Evolutionary conservation across 2,113 vertebrate genomes (phyloP).

Genomic region (Coturnix japonica): DNA sequence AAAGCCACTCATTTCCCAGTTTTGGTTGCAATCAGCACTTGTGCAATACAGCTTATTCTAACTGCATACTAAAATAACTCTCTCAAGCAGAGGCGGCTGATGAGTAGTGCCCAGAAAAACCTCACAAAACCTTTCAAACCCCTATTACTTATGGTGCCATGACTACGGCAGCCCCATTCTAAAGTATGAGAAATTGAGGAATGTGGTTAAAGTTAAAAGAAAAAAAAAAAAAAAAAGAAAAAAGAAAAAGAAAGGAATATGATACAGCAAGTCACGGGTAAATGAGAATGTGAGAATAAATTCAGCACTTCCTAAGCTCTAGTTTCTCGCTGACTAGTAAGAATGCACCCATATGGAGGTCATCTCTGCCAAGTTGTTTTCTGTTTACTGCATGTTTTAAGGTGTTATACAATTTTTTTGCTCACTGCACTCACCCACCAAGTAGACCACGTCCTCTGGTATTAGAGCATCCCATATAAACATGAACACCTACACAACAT

Average conservation of each 20-base stretch:
- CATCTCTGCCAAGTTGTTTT: background rate
- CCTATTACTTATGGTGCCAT: background rate
- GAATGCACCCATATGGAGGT: background rate
- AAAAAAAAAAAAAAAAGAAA: background rate
- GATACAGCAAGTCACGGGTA: background rate
- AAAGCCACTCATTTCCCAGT: background rate
- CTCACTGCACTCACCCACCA: background rate
- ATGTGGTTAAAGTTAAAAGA: background rate
- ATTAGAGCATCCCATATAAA: background rate
- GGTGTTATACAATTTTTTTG: background rate
- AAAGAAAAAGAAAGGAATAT: background rate
- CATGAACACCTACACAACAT: background rate
- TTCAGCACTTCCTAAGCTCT: background rate
- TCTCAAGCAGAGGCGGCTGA: background rate
- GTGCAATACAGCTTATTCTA: background rate
- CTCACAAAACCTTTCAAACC: background rate
- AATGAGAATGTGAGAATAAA: background rate
- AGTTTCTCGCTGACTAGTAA: background rate
- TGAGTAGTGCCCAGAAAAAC: background rate
- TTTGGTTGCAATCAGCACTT: background rate
- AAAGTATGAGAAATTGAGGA: background rate
- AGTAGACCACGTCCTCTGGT: background rate
- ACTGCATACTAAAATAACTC: background rate
- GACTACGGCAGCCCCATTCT: background rate
- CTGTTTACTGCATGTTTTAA: background rate